Conservation (phyloP, 2,888 invertebrate species). For the Cinara cedri region DNA sequence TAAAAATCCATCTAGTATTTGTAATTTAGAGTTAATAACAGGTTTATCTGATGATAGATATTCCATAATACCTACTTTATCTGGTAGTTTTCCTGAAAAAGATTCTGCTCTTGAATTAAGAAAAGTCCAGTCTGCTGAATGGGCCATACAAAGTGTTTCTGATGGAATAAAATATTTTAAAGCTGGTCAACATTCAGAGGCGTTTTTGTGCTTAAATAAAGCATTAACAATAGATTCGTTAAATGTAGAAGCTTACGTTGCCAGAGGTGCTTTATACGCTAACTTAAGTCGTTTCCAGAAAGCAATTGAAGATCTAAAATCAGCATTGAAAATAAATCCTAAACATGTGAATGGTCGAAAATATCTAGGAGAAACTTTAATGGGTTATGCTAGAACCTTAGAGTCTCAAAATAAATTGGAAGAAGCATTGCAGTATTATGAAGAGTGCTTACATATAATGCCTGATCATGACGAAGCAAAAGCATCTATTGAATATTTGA, state of each 20-base stretch:
- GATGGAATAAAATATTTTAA: constrained; percentile 95
- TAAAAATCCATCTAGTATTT: constrained; percentile 85
- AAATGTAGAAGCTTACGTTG: constrained; percentile 91
- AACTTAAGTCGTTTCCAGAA: constrained; percentile 92
- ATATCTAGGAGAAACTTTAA: constrained; percentile 91
- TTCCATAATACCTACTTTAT: constrained; percentile 52
- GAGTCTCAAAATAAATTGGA: constrained; percentile 73
- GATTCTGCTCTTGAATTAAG: constrained; percentile 85
- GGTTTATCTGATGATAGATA: constrained; percentile 46
- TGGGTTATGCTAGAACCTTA: constrained; percentile 77
- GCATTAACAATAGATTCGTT: constrained; percentile 89
- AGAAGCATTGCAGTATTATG: constrained; percentile 83
- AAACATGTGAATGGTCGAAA: constrained; percentile 91
- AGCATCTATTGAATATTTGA: constrained; percentile 80
- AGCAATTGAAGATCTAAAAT: constrained; percentile 93
- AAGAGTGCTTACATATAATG: constrained; percentile 80
- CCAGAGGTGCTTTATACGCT: constrained; percentile 87
- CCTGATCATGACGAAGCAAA: constrained; percentile 88
- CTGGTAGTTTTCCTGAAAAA: constrained; percentile 72
- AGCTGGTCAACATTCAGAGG: constrained; percentile 89
- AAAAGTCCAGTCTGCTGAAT: constrained; percentile 88
- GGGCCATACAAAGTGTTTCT: constrained; percentile 93
- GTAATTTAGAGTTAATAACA: constrained; percentile 42
- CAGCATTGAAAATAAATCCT: constrained; percentile 84
- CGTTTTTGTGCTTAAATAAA: constrained; percentile 91